Evolutionary conservation across 2,888 invertebrate species (phyloP), one percentile per base, ranked within the genome.

Genomic region (Idaea biselata): DNA sequence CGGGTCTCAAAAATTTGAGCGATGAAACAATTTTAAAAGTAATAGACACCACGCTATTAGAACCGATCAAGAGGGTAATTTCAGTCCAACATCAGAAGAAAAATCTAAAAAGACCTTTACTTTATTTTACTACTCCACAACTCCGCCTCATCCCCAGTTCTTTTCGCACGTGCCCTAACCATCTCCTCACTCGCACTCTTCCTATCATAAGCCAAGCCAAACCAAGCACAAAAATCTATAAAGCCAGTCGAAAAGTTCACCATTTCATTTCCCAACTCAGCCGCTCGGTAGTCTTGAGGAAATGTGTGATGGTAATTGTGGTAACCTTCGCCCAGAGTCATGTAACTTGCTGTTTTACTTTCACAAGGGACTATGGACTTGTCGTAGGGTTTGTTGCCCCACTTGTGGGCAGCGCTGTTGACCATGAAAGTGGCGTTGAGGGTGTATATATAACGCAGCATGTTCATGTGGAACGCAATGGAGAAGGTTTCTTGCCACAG

Each of bases 351-450:
- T 0, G 58, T 59, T n/a, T 61, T 17, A 61, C 60, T 63, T 58
- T 80, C 75, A 0, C 64, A 63, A 0, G 81, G 70, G 14, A 61
- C 59, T 8, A 80, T 75, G 33, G 44, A 65, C 71, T 73, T 77
- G 68, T 94, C 87, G 67, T 89, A 90, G 2, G 89, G 88, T 59
- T 80, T 83, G 65, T 78, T 79, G 44, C 89, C 89, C 85, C 84
- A 88, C 55, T 85, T 70, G 78, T 95, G 95, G 18, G 95, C 95
- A 7, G 92, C 93, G 73, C 94, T 94, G 86, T 95, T 95, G 18
- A 95, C 94, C 16, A 93, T 81, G 94, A 94, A 95, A 2, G 74
- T 68, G 18, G n/a, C 18, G 60, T 66, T 63, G 14, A 66, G 58
- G 58, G 61, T 66, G 44, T 53, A 16, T 18, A 66, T 60, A 60